phyloP scores from a whole-genome alignment of 1,140 invertebrate genomes.

The Drosophila sechellia region DNA sequence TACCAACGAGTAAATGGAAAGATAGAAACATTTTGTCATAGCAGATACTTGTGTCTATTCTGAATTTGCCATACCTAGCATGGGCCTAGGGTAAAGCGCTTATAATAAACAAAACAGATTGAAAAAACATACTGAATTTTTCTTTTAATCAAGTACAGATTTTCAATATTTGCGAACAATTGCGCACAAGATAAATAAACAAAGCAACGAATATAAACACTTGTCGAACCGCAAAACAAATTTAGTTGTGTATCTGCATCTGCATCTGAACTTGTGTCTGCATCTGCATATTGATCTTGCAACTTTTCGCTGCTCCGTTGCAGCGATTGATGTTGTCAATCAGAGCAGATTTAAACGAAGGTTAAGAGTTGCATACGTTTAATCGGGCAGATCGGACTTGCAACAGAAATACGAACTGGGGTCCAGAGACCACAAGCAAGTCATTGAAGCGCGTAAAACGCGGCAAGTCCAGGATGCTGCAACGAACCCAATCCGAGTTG shows the following conservation, averaged over 20 bases:
- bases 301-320: conserved; percentile 40
- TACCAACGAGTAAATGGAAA: no score
- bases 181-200: neutral
- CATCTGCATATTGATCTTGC: conserved; percentile 48
- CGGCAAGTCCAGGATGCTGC: conserved; percentile 62
- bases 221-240: conserved; percentile 43
- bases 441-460: conserved; percentile 77
- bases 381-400: conserved; percentile 42
- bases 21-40: no score
- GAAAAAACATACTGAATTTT: no score
- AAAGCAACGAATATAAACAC: conserved; percentile 24
- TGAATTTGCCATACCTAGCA: no score
- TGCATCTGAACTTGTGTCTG: conserved; percentile 18
- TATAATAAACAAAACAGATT: no score
- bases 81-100: no score
- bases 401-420: conserved; percentile 20
- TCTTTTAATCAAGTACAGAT: no score
- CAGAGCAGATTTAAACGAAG: conserved; percentile 78
- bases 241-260: conserved; percentile 30
- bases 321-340: conserved; percentile 77
- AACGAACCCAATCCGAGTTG: conserved; percentile 29
- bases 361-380: conserved; percentile 81
- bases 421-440: conserved; percentile 40
- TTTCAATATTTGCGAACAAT: neutral
- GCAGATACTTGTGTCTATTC: no score